These are phyloP conservation scores for Caenorhabditis briggsae DNA, from an alignment of 1,140 invertebrate genomes.

Conservation along the genomic window DNA sequence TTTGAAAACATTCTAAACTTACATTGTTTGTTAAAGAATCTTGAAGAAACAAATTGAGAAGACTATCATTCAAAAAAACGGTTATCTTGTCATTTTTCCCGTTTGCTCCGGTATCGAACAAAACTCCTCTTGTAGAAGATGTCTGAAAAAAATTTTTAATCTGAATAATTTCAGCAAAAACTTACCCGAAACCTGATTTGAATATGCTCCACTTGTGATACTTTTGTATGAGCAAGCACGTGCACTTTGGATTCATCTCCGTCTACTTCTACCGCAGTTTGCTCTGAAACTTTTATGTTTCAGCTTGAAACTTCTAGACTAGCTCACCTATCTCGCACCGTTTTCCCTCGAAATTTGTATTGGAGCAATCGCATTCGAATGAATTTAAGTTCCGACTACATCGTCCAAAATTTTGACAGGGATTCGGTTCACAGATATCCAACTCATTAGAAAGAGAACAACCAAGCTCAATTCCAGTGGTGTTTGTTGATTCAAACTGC, in stretches of 20 bases:
- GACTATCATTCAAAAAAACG: slow-evolving; percentile 79
- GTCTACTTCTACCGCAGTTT: slow-evolving; percentile 84
- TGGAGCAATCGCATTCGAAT: slow-evolving; percentile 93
- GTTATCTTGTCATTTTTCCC: slow-evolving; percentile 48
- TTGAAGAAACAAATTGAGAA: slow-evolving; percentile 82
- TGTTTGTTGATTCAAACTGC: slow-evolving; percentile 88
- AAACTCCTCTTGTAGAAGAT: slow-evolving; percentile 47
- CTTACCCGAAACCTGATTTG: slow-evolving; percentile 89
- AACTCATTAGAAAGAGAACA: slow-evolving; percentile 86
- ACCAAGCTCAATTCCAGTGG: slow-evolving; percentile 82
- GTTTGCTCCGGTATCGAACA: slow-evolving; percentile 80
- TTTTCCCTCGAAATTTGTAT: slow-evolving; percentile 89
- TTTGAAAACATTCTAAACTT: not conserved
- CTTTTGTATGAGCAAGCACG: slow-evolving; percentile 85
- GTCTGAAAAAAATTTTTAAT: slow-evolving; percentile 14
- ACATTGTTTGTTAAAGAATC: slow-evolving; percentile 78
- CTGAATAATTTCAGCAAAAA: not conserved
- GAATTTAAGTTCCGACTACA: slow-evolving; percentile 96
- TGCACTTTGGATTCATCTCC: slow-evolving; percentile 88
- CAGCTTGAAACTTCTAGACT: not conserved
- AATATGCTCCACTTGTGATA: slow-evolving; percentile 92
- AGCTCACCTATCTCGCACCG: slow-evolving; percentile 89
- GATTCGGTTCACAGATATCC: slow-evolving; percentile 88
- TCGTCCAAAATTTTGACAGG: slow-evolving; percentile 90
- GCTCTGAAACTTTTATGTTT: slow-evolving; percentile 81